A percentile compares a stretch with the other conserved stretches of the same genome.
phyloP scores from a whole-genome alignment of 2,113 vertebrate genomes.

The Danionella cerebrum region DNA sequence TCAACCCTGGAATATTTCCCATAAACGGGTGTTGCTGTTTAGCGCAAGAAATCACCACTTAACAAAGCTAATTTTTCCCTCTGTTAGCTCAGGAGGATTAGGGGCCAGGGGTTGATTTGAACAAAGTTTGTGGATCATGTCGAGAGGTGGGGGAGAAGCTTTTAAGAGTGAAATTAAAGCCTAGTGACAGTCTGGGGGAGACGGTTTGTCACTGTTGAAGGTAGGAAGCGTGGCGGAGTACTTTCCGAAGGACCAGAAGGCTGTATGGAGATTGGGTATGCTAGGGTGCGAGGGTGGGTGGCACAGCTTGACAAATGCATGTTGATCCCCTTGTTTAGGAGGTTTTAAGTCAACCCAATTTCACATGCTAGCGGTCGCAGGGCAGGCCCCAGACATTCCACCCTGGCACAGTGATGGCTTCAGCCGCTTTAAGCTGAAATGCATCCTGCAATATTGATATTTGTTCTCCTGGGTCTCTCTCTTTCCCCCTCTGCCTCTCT shows the following conservation, averaged over 20 bases:
- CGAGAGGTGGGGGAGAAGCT: conserved; percentile 39
- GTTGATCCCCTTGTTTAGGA: conserved; percentile 66
- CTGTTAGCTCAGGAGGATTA: conserved; percentile 66
- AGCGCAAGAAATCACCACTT: conserved; percentile 63
- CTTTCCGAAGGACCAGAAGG: conserved; percentile 13
- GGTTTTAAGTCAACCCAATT: conserved; percentile 56
- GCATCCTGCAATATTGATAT: conserved; percentile 39
- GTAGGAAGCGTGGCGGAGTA: conserved; percentile 35
- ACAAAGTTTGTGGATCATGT: conserved; percentile 52
- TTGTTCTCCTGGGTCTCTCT: conserved; percentile 25
- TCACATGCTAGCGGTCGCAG: conserved; percentile 48
- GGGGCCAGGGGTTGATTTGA: conserved; percentile 49
- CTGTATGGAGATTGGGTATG: conserved; percentile 29
- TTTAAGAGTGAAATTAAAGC: conserved; percentile 61
- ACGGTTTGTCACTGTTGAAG: conserved; percentile 51
- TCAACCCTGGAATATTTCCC: conserved; percentile 42
- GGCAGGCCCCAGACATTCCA: conserved; percentile 20
- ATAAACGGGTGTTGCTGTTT: conserved; percentile 54
- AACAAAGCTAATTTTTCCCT: conserved; percentile 72
- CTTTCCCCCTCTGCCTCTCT: neutral
- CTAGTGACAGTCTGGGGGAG: conserved; percentile 60
- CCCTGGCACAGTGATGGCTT: conserved; percentile 19
- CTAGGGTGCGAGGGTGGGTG: conserved; percentile 41
- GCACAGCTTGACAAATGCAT: conserved; percentile 58
- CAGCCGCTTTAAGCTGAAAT: conserved; percentile 20